Evolutionary conservation across 23 tunicate genomes (phyloP), one percentile per base, ranked within the genome.

Genomic region (Trididemnum nubilum): DNA sequence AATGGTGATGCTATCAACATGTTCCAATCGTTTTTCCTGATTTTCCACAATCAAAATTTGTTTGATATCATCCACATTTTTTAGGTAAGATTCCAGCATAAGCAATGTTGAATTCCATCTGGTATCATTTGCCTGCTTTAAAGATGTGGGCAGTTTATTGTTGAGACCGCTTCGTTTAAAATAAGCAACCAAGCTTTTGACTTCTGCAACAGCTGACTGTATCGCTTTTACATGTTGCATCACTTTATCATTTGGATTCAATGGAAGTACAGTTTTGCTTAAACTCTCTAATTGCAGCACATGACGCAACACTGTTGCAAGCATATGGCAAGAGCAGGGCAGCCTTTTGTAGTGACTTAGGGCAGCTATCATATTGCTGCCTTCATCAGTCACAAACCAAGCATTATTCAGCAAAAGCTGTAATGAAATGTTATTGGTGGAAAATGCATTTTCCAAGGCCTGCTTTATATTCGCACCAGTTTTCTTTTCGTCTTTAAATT

Each of bases 301-400:
- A 67, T 67, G 37, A 33, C 38, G 7, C 38, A 67, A 12, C 7
- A 33, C 74, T 30, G 74, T 67, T 3, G 74, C 37, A 5, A 67
- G 18, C 38, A 67, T 67, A 33, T 67, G 74, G 38, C 74, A 67
- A 30, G 74, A 37, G 33, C 74, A 67, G 4, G 74, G 74, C 18
- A 67, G 3, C 4, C 25, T 3, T 2, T 67, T 32, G 38, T 30
- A 67, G 4, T 9, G 31, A 3, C 9, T 12, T n/a, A 67, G 33
- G 5, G 38, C 74, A 3, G 38, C 12, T 33, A 32, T 67, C 21
- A 67, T 67, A 33, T 67, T 67, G n/a, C 74, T 67, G 12, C 38
- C 74, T 3, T 67, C 7, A n/a, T 67, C 74, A 31, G 38, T 67
- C 22, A 67, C 74, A 67, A 67, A 67, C 5, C 3, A 67, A 33